Conservation (phyloP, 2,797 vertebrate species). For the Loris lydekkerianus region DNA sequence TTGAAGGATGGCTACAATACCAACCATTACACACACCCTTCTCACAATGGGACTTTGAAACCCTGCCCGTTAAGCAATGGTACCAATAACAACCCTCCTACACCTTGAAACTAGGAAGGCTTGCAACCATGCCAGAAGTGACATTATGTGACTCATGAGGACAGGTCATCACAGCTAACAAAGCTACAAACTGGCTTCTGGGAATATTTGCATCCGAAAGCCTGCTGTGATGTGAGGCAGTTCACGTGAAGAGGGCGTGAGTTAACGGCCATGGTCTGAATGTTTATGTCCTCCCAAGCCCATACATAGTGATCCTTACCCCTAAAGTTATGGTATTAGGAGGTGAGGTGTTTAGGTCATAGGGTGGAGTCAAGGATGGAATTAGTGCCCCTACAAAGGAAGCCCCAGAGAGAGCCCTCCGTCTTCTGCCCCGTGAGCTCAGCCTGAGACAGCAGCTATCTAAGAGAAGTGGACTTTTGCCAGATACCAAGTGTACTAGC, state of each 20-base stretch:
- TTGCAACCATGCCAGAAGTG: neutral
- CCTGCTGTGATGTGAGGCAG: neutral
- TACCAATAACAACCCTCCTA: neutral
- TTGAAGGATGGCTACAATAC: neutral
- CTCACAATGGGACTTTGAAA: neutral
- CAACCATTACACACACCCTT: neutral
- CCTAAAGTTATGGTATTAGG: neutral
- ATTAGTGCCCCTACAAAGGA: neutral
- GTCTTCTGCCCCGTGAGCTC: neutral
- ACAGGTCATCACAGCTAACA: neutral
- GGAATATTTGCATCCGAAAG: neutral
- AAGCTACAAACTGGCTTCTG: neutral
- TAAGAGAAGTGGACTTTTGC: neutral
- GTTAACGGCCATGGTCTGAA: neutral
- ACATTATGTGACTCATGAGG: neutral
- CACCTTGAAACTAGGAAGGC: neutral
- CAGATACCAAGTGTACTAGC: neutral
- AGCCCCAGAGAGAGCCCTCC: neutral
- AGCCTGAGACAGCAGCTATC: neutral
- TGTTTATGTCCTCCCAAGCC: neutral
- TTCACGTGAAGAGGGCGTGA: neutral
- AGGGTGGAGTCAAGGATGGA: neutral
- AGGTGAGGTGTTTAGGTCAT: neutral
- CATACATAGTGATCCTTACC: neutral
- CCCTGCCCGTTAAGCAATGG: neutral